Base-by-base conservation (phyloP, 1,140 invertebrate species). In the Drosophila sproati region DNA sequence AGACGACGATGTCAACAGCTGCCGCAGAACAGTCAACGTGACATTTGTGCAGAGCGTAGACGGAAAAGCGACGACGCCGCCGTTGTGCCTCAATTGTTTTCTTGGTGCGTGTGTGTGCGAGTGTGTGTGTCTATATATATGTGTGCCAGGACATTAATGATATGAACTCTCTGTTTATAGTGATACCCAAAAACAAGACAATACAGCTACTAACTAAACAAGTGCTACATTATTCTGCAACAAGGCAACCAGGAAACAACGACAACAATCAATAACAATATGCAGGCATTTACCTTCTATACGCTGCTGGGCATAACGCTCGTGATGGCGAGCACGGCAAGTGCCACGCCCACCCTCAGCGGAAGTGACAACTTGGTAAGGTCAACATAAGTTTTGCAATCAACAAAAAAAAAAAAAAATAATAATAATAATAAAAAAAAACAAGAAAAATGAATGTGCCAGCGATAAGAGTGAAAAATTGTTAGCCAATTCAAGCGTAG, bases 1-100 rank as follows among this genome's bases (percentile, higher is more conserved):
- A 86, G 87, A 79, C 85, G 91, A 92, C 88, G 91, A 92, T 92
- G 91, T 92, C 91, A 91, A 83, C 88, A 71, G 76, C 77, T 67
- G 69, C 63, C 61, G 72, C 76, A 50, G 51, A 55, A 67, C 72
- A 72, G 70, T 78, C 60, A 55, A 67, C 66, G 71, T 78, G 75
- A 80, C 78, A 74, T 63, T 69, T 77, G 63, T 73, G 83, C 62
- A 77, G 55, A 88, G 80, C 76, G 77, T 61, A 82, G 74, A 54
- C 54, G 67, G 50, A 70, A 68, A 68, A 50, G 43, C 55, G 48
- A 56, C 28, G 31, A 80, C 78, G 83, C 83, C 72, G 68, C 41
- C 56, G 77, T 73, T 54, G 78, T 61, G 69, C 45, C 78, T 76
- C 20, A 20, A 20, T 20, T 73, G 78, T 82, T 76, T 3, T 68